These are phyloP conservation scores for Eledona agricola DNA, from an alignment of 2,888 invertebrate species.

Conservation along the genomic window DNA sequence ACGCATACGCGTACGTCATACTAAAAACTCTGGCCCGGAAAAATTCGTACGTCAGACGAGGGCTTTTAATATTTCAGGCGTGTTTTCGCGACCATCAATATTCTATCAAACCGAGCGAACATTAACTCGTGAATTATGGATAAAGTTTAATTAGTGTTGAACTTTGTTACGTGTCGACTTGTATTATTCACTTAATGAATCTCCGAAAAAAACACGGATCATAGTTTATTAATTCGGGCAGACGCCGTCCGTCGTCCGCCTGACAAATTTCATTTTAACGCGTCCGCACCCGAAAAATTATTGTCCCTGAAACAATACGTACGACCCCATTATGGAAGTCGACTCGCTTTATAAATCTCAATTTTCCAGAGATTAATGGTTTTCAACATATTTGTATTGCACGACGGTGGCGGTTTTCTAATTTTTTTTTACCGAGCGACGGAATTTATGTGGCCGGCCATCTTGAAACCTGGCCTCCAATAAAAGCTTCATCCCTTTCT, in stretches of 20 bases:
- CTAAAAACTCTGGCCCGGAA: constrained; percentile 23
- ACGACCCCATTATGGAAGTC: constrained; percentile 24
- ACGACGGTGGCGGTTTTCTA: constrained; percentile 1
- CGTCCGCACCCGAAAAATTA: constrained; percentile 28
- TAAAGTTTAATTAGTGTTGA: constrained; percentile 18
- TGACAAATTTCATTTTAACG: constrained; percentile 32
- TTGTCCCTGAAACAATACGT: constrained; percentile 24
- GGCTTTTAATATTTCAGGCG: constrained; percentile 17
- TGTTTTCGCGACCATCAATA: constrained; percentile 19
- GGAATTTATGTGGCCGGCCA: too few relatives aligned
- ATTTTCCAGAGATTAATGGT: constrained; percentile 29
- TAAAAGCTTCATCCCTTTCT: too few relatives aligned
- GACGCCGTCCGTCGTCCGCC: background rate
- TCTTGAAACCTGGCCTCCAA: too few relatives aligned
- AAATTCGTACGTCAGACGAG: constrained; percentile 5
- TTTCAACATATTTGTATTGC: constrained; percentile 24
- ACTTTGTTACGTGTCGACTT: constrained; percentile 5
- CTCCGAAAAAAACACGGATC: constrained; percentile 1
- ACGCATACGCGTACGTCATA: constrained; percentile 43
- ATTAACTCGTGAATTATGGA: constrained; percentile 22
- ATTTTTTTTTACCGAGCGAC: too few relatives aligned
- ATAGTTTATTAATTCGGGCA: background rate
- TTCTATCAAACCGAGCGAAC: constrained; percentile 8
- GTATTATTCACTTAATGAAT: background rate
- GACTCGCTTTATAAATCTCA: constrained; percentile 28